Evolutionary conservation across 2,113 vertebrate species (phyloP).

Genomic region (Gavialis gangeticus): DNA sequence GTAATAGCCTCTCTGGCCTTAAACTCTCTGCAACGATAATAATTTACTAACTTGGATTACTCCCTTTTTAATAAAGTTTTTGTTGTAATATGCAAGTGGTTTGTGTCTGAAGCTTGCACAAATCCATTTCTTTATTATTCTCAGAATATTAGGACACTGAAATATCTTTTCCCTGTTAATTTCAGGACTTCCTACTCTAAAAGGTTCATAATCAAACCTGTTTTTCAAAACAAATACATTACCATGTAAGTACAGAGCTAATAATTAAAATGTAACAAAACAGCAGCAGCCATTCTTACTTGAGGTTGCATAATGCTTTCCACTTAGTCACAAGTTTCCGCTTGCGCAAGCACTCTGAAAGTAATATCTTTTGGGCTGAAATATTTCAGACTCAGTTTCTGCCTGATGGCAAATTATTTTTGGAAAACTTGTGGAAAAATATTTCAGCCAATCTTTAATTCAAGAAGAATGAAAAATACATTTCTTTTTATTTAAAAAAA

Average conservation of each 20-base stretch:
- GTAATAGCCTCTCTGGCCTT: conserved; percentile 11
- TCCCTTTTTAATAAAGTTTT: neutral
- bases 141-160: neutral
- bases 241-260: neutral
- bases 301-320: neutral
- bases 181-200: neutral
- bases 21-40: conserved; percentile 20
- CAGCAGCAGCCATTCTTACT: neutral
- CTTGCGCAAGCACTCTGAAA: neutral
- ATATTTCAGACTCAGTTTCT: conserved; percentile 33
- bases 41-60: neutral
- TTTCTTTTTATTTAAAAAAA: neutral
- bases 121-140: neutral
- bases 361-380: neutral
- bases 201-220: neutral
- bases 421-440: conserved; percentile 20
- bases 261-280: neutral
- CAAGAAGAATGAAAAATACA: neutral
- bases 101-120: neutral
- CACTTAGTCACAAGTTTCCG: conserved; percentile 10
- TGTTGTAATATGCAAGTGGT: neutral
- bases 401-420: neutral
- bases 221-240: conserved; percentile 9
- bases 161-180: neutral
- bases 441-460: conserved; percentile 12